These are phyloP conservation scores for Coturnix japonica DNA, from an alignment of 2,113 vertebrate genomes.

Conservation along the genomic window DNA sequence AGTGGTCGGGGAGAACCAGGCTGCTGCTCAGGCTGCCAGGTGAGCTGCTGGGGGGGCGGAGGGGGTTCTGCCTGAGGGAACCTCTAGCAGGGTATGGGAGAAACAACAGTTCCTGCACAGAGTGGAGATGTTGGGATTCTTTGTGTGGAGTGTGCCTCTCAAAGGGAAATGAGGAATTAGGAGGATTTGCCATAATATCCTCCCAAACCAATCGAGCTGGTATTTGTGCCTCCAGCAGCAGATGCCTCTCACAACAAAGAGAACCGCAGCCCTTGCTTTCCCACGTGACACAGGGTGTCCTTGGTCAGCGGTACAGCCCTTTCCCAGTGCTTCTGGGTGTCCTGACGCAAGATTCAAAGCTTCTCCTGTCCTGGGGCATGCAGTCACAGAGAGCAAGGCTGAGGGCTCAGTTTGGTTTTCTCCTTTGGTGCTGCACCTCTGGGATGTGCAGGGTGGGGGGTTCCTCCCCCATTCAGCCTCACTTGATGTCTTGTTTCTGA, in stretches of 20 bases:
- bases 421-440: neutral
- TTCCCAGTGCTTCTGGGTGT: neutral
- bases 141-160: conserved; percentile 19
- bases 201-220: conserved; percentile 51
- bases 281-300: neutral
- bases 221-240: neutral
- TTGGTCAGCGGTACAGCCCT: neutral
- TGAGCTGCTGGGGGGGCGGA: conserved; percentile 3
- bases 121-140: neutral
- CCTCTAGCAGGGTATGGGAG: neutral
- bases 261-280: neutral
- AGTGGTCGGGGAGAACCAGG: conserved; percentile 48
- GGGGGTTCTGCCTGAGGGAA: neutral
- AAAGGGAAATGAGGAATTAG: conserved; percentile 55
- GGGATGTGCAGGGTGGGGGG: neutral
- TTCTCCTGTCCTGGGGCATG: neutral
- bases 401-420: neutral
- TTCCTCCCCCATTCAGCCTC: neutral
- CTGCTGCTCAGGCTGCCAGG: conserved; percentile 68
- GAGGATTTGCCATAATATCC: conserved; percentile 60
- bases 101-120: neutral
- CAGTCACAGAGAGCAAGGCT: neutral
- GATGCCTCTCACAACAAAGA: neutral
- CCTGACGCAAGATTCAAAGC: neutral
- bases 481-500: neutral